Conservation (phyloP, 2,113 vertebrate species). For the Crotalus tigris region DNA sequence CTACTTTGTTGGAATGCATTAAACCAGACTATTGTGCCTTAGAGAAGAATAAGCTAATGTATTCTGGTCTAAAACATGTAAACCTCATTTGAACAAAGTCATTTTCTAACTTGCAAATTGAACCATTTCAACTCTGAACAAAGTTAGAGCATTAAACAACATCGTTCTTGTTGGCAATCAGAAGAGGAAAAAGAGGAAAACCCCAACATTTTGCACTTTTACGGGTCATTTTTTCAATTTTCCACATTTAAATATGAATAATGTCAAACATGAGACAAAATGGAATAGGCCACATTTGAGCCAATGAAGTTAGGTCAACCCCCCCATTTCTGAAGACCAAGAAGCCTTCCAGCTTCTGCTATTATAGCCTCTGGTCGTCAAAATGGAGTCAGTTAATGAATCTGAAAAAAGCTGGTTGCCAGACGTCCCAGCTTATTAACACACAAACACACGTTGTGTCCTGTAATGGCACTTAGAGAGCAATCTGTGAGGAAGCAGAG, state of each 20-base stretch:
- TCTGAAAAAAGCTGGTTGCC: conserved; percentile 91
- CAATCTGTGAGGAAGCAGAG: conserved; percentile 65
- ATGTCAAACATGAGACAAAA: conserved; percentile 38
- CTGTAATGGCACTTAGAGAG: conserved; percentile 79
- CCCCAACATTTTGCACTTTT: conserved; percentile 32
- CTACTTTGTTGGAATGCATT: conserved; percentile 16
- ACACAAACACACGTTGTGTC: conserved; percentile 67
- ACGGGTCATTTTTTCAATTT: conserved; percentile 19
- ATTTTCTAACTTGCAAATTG: conserved; percentile 6
- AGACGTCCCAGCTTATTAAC: conserved; percentile 88
- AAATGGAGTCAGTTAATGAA: conserved; percentile 83
- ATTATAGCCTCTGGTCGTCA: conserved; percentile 74
- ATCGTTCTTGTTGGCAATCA: background rate
- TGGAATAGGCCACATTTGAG: conserved; percentile 43
- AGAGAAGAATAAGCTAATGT: background rate
- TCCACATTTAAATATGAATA: conserved; percentile 47
- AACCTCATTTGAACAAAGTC: background rate
- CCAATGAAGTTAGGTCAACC: conserved; percentile 60
- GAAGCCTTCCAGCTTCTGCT: conserved; percentile 65
- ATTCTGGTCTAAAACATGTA: conserved; percentile 8
- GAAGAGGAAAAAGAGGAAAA: conserved; percentile 13
- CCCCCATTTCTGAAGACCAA: conserved; percentile 64
- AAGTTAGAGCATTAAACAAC: background rate
- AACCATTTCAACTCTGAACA: conserved; percentile 13
- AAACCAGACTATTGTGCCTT: conserved; percentile 33